Percentiles rank a stretch among this genome's conserved stretches.
Conservation (phyloP, 2,797 vertebrate species). For the Propithecus perrieri region DNA sequence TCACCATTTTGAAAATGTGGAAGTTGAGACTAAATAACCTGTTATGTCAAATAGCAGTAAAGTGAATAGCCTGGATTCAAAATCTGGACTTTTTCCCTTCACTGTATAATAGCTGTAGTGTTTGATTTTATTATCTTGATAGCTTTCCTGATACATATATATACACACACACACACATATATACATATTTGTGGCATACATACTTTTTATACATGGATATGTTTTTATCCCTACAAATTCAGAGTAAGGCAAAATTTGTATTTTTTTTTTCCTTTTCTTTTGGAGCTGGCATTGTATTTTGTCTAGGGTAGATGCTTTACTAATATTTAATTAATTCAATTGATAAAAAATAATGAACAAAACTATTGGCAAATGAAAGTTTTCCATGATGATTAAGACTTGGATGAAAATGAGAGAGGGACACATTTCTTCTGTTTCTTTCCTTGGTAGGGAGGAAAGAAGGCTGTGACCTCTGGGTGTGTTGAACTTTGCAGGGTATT, state of each 20-base stretch:
- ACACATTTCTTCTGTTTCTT: background rate
- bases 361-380: background rate
- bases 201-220: background rate
- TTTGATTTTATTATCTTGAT: background rate
- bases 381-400: background rate
- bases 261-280: slow-evolving; percentile 15
- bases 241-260: background rate
- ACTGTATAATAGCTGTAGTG: no score
- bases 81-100: background rate
- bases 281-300: background rate
- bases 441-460: background rate
- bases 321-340: background rate
- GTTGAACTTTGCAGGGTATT: background rate
- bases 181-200: background rate
- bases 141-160: background rate
- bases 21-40: background rate
- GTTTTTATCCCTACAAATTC: background rate
- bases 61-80: background rate
- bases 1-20: background rate
- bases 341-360: background rate
- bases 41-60: background rate
- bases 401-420: background rate
- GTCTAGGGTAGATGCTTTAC: background rate
- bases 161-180: background rate
- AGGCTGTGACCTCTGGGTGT: background rate